phyloP scores from a whole-genome alignment of 2,888 invertebrate species.

The Incurvaria masculella region DNA sequence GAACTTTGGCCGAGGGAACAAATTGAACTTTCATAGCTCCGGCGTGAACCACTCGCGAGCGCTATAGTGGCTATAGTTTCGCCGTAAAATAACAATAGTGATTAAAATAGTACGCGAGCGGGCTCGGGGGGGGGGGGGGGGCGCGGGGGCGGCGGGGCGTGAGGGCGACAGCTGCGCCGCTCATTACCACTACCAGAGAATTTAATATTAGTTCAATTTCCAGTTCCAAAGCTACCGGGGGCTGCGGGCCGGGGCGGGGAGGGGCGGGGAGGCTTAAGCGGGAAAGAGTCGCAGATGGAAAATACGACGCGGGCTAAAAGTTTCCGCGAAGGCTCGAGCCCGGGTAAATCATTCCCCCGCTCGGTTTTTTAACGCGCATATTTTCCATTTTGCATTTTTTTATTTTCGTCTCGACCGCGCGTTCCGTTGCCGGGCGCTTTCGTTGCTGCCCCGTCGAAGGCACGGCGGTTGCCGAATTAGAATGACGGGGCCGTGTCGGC shows the following conservation, averaged over 20 bases:
- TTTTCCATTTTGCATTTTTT: background rate
- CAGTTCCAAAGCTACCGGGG: background rate
- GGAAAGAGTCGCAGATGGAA: constrained; percentile 5
- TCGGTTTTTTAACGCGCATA: background rate
- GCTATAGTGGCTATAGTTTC: constrained; percentile 18
- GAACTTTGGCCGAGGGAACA: background rate
- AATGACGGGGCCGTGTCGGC: background rate
- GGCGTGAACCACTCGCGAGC: background rate
- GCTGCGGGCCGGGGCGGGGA: background rate
- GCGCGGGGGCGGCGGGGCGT: background rate
- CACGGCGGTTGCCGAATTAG: background rate
- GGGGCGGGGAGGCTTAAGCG: background rate
- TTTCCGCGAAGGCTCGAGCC: constrained; percentile 4
- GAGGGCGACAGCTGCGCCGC: constrained; percentile 19
- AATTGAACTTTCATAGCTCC: background rate
- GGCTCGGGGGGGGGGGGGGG: background rate
- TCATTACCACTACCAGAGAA: constrained; percentile 20
- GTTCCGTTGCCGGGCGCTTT: too few relatives aligned
- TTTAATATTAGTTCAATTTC: constrained; percentile 11
- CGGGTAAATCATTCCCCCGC: background rate
- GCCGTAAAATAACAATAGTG: constrained; percentile 26
- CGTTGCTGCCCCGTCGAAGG: too few relatives aligned
- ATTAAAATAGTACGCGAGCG: constrained; percentile 19
- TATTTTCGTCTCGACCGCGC: background rate
- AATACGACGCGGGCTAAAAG: constrained; percentile 7